These are phyloP conservation scores for Kradibia gibbosae DNA, from an alignment of 1,140 invertebrate genomes.

Conservation along the genomic window DNA sequence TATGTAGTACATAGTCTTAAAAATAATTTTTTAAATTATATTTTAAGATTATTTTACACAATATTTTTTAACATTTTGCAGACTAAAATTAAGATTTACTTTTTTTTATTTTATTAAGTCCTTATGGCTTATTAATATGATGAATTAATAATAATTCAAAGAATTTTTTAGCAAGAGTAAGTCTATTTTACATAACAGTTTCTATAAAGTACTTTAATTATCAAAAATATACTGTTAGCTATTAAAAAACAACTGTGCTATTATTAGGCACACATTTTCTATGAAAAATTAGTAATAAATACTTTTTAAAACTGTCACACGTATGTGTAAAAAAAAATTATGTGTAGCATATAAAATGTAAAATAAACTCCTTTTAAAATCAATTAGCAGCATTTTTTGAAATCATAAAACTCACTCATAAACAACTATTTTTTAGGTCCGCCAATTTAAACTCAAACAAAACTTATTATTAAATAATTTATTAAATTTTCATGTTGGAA, in stretches of 20 bases:
- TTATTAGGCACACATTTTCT: no score
- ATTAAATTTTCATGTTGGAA: conserved; percentile 22
- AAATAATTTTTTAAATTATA: neutral
- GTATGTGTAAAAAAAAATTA: no score
- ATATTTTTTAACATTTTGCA: neutral
- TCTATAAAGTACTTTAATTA: no score
- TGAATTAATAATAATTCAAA: neutral
- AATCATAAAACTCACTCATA: conserved; percentile 23
- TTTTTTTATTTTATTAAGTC: no score
- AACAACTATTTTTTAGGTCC: conserved; percentile 1
- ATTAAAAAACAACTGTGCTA: neutral
- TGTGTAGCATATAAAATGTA: neutral
- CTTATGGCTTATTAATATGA: neutral
- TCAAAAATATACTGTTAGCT: neutral
- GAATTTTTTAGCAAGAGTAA: neutral
- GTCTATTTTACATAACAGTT: conserved; percentile 23
- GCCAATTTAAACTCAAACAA: conserved; percentile 30
- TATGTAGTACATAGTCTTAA: neutral
- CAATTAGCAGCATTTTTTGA: conserved; percentile 23
- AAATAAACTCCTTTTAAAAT: conserved; percentile 3
- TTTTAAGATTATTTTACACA: neutral
- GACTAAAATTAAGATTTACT: no score
- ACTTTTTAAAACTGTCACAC: no score
- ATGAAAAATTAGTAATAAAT: no score
- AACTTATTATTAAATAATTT: conserved; percentile 7